Conservation (phyloP, 2,113 vertebrate genomes). For the Penelope pileata region DNA sequence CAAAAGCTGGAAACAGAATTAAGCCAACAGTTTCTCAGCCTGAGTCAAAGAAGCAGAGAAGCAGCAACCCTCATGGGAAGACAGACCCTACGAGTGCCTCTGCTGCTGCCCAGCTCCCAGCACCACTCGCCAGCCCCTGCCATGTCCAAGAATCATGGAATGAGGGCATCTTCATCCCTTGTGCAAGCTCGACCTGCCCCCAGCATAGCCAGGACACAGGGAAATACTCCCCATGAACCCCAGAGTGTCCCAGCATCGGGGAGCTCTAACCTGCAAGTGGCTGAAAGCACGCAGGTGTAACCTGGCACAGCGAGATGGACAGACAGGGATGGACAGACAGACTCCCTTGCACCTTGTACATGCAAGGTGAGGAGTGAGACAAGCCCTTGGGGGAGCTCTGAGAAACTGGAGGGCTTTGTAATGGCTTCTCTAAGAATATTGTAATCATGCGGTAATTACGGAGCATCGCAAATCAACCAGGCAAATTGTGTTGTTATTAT, state of each 20-base stretch:
- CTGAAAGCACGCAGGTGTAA: fast-evolving
- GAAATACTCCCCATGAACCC: fast-evolving
- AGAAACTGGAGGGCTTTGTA: constrained; percentile 1
- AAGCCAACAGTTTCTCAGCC: neutral
- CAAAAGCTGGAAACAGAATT: neutral
- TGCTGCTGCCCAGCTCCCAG: neutral
- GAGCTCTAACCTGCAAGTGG: neutral
- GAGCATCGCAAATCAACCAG: constrained; percentile 55
- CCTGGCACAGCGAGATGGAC: neutral
- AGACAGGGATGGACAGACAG: neutral
- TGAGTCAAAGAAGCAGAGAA: neutral
- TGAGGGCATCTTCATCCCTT: neutral
- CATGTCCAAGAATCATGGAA: neutral
- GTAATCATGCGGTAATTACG: constrained; percentile 65
- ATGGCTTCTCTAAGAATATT: constrained; percentile 53
- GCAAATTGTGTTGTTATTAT: constrained; percentile 53
- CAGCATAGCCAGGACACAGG: neutral
- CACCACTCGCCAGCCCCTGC: neutral
- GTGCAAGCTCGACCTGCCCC: neutral
- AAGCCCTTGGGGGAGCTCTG: constrained; percentile 27
- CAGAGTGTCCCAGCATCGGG: neutral
- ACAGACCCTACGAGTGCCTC: fast-evolving
- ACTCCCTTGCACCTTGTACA: neutral
- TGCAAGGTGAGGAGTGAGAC: neutral
- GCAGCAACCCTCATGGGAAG: neutral